Evolutionary conservation across 2,888 invertebrate genomes (phyloP), one percentile per base, ranked within the genome.

Genomic region (Epistrophe eligans): DNA sequence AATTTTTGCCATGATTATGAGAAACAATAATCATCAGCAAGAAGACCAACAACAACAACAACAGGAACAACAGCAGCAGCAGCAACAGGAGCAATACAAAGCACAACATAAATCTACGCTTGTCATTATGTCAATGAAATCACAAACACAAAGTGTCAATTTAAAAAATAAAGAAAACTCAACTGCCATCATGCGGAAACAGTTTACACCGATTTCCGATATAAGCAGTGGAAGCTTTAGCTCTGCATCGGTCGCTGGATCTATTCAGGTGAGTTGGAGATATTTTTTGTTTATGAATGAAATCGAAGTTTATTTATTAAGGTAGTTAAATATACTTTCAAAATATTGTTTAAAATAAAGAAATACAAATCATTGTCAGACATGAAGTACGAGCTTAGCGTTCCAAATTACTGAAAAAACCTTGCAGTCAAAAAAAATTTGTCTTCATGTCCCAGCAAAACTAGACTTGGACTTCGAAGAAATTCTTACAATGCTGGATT

Each of bases 191-290:
- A 89, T 89, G 89, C 87, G 91, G 85, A 91, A 91, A 80, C 91
- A 91, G 84, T 91, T 90, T 83, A 90, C 91, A 83, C 90, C 89
- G 73, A 85, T 89, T 85, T 90, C 90, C 84, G 90, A 91, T 89
- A 90, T 89, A 83, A 91, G 92, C 90, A 92, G 92, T 89, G 91
- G 91, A 74, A 93, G 93, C 89, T 93, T 93, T 88, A 92, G 92
- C 89, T 93, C 93, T 81, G 92, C 92, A 66, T 93, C 93, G n/a
- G 91, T 93, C 73, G 91, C 93, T 88, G 93, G 92, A 79, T 92
- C 93, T 81, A 91, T 93, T 89, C 93, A 93, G 93, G 93, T 93
- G 90, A 91, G 91, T 81, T 17, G 4, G 1, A 45, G 13, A 17
- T 48, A 48, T 48, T 48, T n/a, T 45, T 17, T 43, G 15, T 43